Evolutionary conservation across 2,113 vertebrate genomes (phyloP), one percentile per base, ranked within the genome.

Genomic region (Natator depressus): DNA sequence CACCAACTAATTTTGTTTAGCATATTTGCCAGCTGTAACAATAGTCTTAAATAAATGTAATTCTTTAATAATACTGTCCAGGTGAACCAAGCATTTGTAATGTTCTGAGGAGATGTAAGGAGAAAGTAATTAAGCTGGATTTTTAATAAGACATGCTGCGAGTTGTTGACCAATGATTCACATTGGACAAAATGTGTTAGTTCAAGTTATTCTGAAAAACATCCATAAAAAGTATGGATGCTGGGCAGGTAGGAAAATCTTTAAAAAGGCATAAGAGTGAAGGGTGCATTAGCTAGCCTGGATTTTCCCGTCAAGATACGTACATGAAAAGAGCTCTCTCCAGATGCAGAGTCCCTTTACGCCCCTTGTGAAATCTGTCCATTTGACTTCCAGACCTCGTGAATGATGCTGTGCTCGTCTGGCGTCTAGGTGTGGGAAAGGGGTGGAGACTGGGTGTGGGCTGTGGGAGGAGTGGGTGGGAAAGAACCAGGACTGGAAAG

Each of bases 81-180:
- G 92, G 96, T 91, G 94, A 97, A 96, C 88, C 86, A 96, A 97
- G 89, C 53, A 51, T 93, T 97, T 95, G 59, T 91, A 96, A 94
- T 92, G 85, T 96, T 92, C 90, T 96, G 76, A 93, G 94, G 89
- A 94, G 0, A 1, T 87, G 89, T n/a, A 59, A 85, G 93, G 92
- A 65, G 35, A n/a, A 69, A 94, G 89, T 95, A 97, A 97, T 97
- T 96, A 93, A 95, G 88, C 57, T 0, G 83, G 85, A 95, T 97
- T 97, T 54, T 97, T 97, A 97, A 97, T 97, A 94, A 91, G 85
- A 86, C 85, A 91, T 88, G 69, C 94, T 95, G 80, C 93, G 97
- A 97, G 95, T 96, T 97, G 94, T 96, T 97, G 97, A 97, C 96
- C 93, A 93, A 82, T 95, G 88, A 95, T 95, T 97, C 94, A 96